These are phyloP conservation scores for Brienomyrus brachyistius DNA, from an alignment of 2,113 vertebrate species.

Conservation along the genomic window DNA sequence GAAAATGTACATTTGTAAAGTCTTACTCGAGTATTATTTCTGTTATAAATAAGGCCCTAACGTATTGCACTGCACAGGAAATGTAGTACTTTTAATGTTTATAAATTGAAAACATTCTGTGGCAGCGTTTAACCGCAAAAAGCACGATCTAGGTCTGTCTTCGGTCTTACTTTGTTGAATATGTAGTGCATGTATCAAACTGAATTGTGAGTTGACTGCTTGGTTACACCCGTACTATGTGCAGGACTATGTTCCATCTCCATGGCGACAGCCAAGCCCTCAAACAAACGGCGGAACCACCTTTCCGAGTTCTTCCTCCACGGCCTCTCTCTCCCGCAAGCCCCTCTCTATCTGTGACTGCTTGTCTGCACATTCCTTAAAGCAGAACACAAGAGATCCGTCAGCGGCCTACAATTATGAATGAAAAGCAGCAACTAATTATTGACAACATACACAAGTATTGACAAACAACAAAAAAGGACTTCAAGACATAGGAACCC, in stretches of 20 bases:
- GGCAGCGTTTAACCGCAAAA: not conserved
- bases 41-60: not conserved
- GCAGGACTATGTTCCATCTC: not conserved
- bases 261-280: not conserved
- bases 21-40: not conserved
- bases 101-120: not conserved
- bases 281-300: conserved; percentile 48
- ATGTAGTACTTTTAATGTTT: not conserved
- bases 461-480: not conserved
- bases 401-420: not conserved
- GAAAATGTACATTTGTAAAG: not conserved
- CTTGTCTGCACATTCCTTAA: conserved; percentile 84
- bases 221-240: not conserved
- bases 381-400: not conserved
- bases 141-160: not conserved
- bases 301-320: conserved; percentile 89
- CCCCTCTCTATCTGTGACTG: conserved; percentile 72
- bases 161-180: not conserved
- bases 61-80: no score
- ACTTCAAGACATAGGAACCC: not conserved
- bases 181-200: not conserved
- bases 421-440: not conserved
- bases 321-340: conserved; percentile 75
- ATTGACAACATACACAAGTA: no score
- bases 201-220: not conserved